Evolutionary conservation across 2,888 invertebrate species (phyloP).

Genomic region (Lithophane ornitopus): DNA sequence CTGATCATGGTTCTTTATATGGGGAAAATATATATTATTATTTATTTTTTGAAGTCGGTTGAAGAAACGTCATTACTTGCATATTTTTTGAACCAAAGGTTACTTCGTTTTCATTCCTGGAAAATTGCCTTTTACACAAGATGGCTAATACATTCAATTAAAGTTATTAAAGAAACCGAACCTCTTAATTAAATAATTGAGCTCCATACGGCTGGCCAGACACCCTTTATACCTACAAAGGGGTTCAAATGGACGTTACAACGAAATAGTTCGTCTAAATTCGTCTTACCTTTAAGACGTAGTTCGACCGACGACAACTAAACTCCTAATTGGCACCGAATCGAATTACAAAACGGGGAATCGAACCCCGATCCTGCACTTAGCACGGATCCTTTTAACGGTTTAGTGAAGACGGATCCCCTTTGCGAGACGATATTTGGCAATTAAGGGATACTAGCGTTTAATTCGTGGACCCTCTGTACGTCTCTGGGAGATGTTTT

Average conservation of each 20-base stretch:
- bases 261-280: conserved; percentile 74
- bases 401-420: conserved; percentile 89
- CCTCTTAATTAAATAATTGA: conserved; percentile 62
- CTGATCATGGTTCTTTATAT: too few species aligned
- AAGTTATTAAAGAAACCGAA: conserved; percentile 59
- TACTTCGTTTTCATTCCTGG: background rate
- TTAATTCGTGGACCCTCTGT: conserved; percentile 63
- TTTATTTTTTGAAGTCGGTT: too few species aligned
- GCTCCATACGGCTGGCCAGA: conserved; percentile 48
- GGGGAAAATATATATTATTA: too few species aligned
- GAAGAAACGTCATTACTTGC: too few species aligned
- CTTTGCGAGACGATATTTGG: conserved; percentile 86
- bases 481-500: conserved; percentile 42
- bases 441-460: conserved; percentile 85
- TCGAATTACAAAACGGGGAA: conserved; percentile 89
- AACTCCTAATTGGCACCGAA: conserved; percentile 89
- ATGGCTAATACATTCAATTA: conserved; percentile 41
- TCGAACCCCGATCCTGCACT: conserved; percentile 89
- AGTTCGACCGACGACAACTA: conserved; percentile 83
- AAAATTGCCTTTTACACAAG: background rate
- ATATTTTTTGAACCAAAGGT: background rate
- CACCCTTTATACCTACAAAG: conserved; percentile 70
- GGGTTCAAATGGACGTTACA: conserved; percentile 73
- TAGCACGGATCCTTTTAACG: conserved; percentile 89
- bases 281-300: conserved; percentile 82